Evolutionary conservation across 2,797 vertebrate species (phyloP).

Genomic region (Chelmon rostratus): DNA sequence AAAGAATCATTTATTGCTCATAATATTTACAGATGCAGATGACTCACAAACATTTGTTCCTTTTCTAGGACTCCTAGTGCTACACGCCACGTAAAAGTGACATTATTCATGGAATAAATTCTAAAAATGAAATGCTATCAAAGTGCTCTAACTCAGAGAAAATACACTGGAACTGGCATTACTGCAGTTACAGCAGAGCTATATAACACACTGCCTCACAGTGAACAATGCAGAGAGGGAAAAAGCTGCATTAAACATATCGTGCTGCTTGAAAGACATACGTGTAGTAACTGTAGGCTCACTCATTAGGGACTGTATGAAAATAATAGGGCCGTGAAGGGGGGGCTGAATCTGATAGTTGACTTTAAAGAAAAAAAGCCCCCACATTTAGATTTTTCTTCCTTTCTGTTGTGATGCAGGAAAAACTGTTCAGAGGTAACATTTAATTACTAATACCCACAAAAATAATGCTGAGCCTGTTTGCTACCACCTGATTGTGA

Average conservation of each 20-base stretch:
- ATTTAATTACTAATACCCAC: neutral
- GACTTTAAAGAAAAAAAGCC: neutral
- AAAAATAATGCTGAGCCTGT: neutral
- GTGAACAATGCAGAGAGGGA: slow-evolving; percentile 2
- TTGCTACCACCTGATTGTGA: slow-evolving; percentile 11
- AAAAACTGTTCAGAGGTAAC: neutral
- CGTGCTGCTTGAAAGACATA: slow-evolving; percentile 1
- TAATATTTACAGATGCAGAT: slow-evolving; percentile 45
- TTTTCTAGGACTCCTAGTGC: slow-evolving; percentile 56
- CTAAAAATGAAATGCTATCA: slow-evolving; percentile 56
- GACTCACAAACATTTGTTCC: slow-evolving; percentile 50
- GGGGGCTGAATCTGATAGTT: neutral
- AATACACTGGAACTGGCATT: slow-evolving; percentile 17
- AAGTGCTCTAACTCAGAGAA: slow-evolving; percentile 64
- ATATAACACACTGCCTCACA: slow-evolving; percentile 38
- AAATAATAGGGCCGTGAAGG: neutral
- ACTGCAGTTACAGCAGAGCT: slow-evolving; percentile 20
- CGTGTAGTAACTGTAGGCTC: neutral
- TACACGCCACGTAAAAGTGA: slow-evolving; percentile 59
- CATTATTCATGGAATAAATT: slow-evolving; percentile 79
- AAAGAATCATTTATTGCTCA: slow-evolving; percentile 58
- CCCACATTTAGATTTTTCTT: neutral
- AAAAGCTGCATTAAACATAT: neutral
- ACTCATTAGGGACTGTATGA: neutral
- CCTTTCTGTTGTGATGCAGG: neutral